Evolutionary conservation across 2,113 vertebrate species (phyloP), one percentile per base, ranked within the genome.

Genomic region (Sinosuthora webbiana): DNA sequence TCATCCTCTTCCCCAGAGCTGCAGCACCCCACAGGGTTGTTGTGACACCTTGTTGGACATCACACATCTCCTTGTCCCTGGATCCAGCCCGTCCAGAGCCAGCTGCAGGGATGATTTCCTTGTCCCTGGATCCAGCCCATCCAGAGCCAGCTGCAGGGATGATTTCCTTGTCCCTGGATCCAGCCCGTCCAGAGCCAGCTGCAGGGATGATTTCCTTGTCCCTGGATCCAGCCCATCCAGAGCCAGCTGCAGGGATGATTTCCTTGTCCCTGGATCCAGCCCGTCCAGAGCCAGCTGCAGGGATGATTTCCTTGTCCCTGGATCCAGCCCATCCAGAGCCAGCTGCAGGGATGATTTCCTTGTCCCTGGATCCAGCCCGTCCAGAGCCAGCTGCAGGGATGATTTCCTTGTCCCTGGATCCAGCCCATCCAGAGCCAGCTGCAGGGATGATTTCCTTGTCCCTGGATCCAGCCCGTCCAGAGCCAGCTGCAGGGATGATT

Each of bases 41-140:
- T 28, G 39, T 15, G 62, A 21, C 45, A 45, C 24, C 27, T 9
- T 5, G 56, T 2, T 15, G 15, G 19, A 3, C 12, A 4, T 4
- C 81, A 4, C 75, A 9, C 16, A 4, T 1, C 0, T 25, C 7
- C 55, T 10, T 2, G 13, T 28, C 52, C 33, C 0, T 6, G 5
- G 15, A 4, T 11, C 35, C 79, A 23, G 33, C 37, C 56, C 27
- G 9, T 4, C 9, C 73, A 28, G 75, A 15, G 9, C 55, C 42
- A 19, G 13, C 77, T 79, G 89, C 28, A 45, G 82, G 69, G 62
- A 49, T 69, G 71, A 41, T 83, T 90, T 45, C 45, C 45, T 22
- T 45, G 21, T 35, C 52, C 33, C 0, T 6, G 5, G 18, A 4
- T 13, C n/a, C 79, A 23, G 37, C 37, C 56, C 24, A 6, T 3